phyloP scores from a whole-genome alignment of 35 echinoderm and acorn worm genomes.

The Apostichopus californicus region DNA sequence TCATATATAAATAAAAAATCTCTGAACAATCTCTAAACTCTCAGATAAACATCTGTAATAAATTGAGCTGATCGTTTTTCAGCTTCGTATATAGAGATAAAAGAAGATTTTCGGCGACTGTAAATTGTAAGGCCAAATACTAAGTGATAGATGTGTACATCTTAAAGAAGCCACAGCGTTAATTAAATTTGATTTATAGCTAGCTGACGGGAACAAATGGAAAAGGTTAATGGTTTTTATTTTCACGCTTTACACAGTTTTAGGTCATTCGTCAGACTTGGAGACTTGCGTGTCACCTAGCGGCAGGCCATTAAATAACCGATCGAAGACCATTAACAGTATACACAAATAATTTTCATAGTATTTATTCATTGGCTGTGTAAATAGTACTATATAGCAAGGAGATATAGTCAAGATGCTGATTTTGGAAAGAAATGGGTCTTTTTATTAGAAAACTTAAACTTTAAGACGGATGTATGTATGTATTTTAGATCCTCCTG shows the following conservation, averaged over 20 bases:
- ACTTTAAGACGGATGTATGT: no score
- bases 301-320: neutral
- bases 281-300: neutral
- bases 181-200: slow-evolving; percentile 1
- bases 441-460: no score
- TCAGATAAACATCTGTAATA: no score
- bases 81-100: no score
- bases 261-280: neutral
- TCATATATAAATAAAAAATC: no score
- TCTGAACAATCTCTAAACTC: no score
- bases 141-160: neutral
- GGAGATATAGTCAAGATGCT: no score
- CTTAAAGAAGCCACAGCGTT: neutral
- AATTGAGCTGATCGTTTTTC: no score
- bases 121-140: no score
- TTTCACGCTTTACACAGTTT: neutral
- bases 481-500: no score
- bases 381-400: neutral
- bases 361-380: neutral
- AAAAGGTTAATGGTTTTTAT: slow-evolving; percentile 1
- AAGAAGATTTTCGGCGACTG: no score
- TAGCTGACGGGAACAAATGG: neutral
- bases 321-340: neutral
- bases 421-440: no score
- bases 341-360: neutral